phyloP scores from a whole-genome alignment of 2,113 vertebrate species.

The Astur gentilis region DNA sequence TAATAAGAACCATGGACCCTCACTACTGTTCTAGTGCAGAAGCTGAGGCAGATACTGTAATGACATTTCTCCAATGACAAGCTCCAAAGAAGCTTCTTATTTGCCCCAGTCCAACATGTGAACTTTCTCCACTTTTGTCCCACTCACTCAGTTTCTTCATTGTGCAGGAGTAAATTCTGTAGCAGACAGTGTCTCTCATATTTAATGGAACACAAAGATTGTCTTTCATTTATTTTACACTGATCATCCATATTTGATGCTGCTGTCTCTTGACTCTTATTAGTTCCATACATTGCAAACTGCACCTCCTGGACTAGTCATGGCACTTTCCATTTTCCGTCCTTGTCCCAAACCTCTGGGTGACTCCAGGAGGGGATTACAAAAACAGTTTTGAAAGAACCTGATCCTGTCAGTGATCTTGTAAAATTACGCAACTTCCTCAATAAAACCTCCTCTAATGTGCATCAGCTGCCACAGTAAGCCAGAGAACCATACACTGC shows the following conservation, averaged over 20 bases:
- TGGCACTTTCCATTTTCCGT: background rate
- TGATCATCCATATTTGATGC: background rate
- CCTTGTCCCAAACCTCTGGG: background rate
- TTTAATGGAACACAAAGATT: background rate
- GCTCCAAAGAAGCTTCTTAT: background rate
- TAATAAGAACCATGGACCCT: background rate
- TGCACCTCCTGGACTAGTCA: background rate
- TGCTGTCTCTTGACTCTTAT: background rate
- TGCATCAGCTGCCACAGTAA: background rate
- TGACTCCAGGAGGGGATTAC: background rate
- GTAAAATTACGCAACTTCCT: background rate
- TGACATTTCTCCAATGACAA: background rate
- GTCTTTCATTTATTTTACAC: background rate
- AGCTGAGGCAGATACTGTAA: background rate
- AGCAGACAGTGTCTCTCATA: background rate
- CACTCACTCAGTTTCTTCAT: background rate
- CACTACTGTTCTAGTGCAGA: background rate
- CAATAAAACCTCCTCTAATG: background rate
- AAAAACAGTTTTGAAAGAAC: background rate
- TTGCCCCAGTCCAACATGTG: background rate
- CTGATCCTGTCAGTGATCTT: background rate
- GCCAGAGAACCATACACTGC: background rate
- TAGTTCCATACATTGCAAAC: background rate
- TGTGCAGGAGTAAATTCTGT: background rate
- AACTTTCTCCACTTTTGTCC: background rate